Evolutionary conservation across 2,888 invertebrate genomes (phyloP), one percentile per base, ranked within the genome.

Genomic region (Cylloceria caligata): DNA sequence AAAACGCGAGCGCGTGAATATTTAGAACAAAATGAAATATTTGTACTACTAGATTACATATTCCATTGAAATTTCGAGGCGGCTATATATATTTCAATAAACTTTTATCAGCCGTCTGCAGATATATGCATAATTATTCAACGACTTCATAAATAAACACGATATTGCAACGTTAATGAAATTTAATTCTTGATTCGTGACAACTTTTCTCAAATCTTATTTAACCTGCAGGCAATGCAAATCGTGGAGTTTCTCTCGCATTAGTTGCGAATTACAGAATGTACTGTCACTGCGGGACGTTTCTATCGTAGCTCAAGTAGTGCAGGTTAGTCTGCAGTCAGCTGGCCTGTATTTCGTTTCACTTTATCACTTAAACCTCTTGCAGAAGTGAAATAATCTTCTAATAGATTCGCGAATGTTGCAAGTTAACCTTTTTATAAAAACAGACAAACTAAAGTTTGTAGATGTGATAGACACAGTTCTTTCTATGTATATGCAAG

Each of bases 111-210:
- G 49, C n/a, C 3, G 39, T 11, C 11, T 2, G 39, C 19, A 24
- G 36, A 55, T 42, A 42, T 67, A 65, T 65, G 34, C 21, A 45
- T 11, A 67, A 75, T 57, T 45, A 34, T 57, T 30, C 34, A 34
- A 45, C 52, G 27, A 45, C 34, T 21, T 55, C 45, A 34, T 36
- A 42, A 45, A 52, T 57, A 19, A 57, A 67, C 67, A 57, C n/a
- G 60, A 34, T 6, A 36, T 57, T 55, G 24, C 60, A 13, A 60
- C 47, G 30, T 13, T 0, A 21, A 24, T 52, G 24, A 24, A 52
- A 52, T 52, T 60, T 42, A 47, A 36, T 39, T 47, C 30, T 57
- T 21, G 30, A 49, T 60, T 24, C 16, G 34, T 36, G 45, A 49
- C 36, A 45, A 16, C 21, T 24, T 13, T 52, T 52, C 24, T 21